Base-by-base conservation (phyloP, 2,888 invertebrate species). In the Idaea dimidiata region DNA sequence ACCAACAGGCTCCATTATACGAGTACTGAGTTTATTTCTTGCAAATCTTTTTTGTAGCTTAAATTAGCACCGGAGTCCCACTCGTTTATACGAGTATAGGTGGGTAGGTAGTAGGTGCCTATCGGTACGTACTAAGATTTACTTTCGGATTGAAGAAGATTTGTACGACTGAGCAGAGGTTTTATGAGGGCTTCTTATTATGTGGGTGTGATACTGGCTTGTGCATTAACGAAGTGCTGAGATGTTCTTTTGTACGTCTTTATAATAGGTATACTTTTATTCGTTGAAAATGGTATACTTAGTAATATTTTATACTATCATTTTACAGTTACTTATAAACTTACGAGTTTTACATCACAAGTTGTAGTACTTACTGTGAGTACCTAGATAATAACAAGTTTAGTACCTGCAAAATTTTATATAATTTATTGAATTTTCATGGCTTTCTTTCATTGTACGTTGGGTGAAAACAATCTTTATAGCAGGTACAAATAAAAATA, bases 11-110 rank as follows among this genome's bases (percentile, higher is more conserved):
- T 60, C 66, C 59, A 66, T 66, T 64, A 66, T 64, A 64, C 58
- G 14, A 43, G 43, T 53, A 64, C 59, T 55, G 62, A 18, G 62
- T 61, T 65, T 66, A 62, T 61, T 66, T 63, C 60, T 64, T 63
- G 60, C 63, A 66, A 66, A 68, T 65, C 62, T 68, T 64, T 70
- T 70, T 63, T 54, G 16, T 60, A 66, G 62, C 62, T 62, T 57
- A 67, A 70, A 70, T 70, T 68, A 70, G 66, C 64, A 59, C 63
- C 18, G 62, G 62, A 62, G 60, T 32, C 62, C 62, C 10, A 43
- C 43, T 43, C 43, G 43, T 10, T 66, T 54, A n/a, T n/a, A n/a
- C n/a, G n/a, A n/a, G n/a, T n/a, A n/a, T n/a, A 57, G 65, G 65
- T 63, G 14, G 43, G 43, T 43, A 43, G 43, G 6, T 43, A 10